Evolutionary conservation across 2,797 vertebrate species (phyloP).

Genomic region (Urophycis tenuis): DNA sequence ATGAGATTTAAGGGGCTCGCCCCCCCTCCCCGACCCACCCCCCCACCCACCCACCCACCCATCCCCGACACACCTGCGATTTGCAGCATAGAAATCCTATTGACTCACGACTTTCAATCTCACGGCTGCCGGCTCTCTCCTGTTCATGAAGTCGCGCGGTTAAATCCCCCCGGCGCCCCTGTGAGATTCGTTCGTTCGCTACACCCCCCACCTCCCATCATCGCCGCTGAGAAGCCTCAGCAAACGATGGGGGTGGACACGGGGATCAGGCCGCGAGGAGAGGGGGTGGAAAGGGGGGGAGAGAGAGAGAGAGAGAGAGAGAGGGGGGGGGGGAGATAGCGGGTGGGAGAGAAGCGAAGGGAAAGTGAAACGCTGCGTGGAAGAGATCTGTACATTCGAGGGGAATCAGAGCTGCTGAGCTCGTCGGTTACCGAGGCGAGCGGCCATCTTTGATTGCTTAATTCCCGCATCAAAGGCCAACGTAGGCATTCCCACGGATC

Average conservation of each 20-base stretch:
- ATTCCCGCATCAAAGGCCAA: conserved; percentile 41
- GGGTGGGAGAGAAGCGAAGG: neutral
- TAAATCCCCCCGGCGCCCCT: conserved; percentile 59
- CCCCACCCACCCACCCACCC: conserved; percentile 55
- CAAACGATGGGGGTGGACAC: conserved; percentile 57
- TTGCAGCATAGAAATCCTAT: conserved; percentile 57
- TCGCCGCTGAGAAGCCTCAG: conserved; percentile 60
- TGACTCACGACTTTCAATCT: conserved; percentile 43
- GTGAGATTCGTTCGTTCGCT: conserved; percentile 54
- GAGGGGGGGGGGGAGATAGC: conserved; percentile 14
- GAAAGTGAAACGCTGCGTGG: conserved; percentile 47
- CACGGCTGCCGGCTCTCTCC: conserved; percentile 41
- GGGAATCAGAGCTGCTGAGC: conserved; percentile 52
- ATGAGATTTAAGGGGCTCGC: conserved; percentile 55
- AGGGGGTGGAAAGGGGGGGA: conserved; percentile 47
- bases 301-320: conserved; percentile 50
- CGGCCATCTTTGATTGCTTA: conserved; percentile 41
- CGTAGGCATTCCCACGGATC: conserved; percentile 8
- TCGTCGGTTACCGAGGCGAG: conserved; percentile 39
- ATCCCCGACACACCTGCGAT: conserved; percentile 57
- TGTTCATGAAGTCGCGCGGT: conserved; percentile 46
- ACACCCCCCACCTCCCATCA: conserved; percentile 40
- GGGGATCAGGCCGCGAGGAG: conserved; percentile 24
- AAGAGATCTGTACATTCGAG: conserved; percentile 48
- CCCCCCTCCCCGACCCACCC: neutral